Evolutionary conservation across 2,888 invertebrate genomes (phyloP), one percentile per base, ranked within the genome.

Genomic region (Aphidius colemani): DNA sequence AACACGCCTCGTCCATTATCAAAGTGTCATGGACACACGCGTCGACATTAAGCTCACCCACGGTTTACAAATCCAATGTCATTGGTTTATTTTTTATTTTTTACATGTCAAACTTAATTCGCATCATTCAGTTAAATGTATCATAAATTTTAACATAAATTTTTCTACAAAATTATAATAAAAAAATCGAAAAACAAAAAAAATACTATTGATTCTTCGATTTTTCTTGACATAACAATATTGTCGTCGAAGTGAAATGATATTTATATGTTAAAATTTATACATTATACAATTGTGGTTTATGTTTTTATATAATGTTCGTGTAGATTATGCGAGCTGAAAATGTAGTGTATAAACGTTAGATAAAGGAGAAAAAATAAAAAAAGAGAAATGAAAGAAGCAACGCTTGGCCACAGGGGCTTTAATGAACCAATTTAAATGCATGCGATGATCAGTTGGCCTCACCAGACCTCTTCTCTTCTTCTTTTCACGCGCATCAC

Each of bases 371-470:
- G 56, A 51, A 49, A 49, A 53, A 51, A 18, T 40, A 51, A 57
- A 48, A 53, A n/a, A 41, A 66, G 67, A 60, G 64, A 44, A 59
- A 53, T 10, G 44, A 43, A 53, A 53, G 66, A 51, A 58, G 67
- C 66, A 68, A 66, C 67, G 66, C 68, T 63, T 30, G 30, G 30
- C 30, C 71, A 68, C 68, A 70, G 68, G 73, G 76, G 77, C 77
- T 81, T 81, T 81, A 81, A 81, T 81, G 81, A 81, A 81, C 81
- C 81, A 81, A 81, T 81, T 81, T 81, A 81, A 81, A 81, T 81
- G 81, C 81, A 81, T 81, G 78, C 81, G 81, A 81, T 81, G 81
- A 81, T 81, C 81, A 80, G 81, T 81, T 81, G 79, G 80, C 80
- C 80, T 79, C 78, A 77, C 78, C 78, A 76, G 78, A 76, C 78